Evolutionary conservation across 2,797 vertebrate species (phyloP), one percentile per base, ranked within the genome.

Genomic region (Gallinago stenura): DNA sequence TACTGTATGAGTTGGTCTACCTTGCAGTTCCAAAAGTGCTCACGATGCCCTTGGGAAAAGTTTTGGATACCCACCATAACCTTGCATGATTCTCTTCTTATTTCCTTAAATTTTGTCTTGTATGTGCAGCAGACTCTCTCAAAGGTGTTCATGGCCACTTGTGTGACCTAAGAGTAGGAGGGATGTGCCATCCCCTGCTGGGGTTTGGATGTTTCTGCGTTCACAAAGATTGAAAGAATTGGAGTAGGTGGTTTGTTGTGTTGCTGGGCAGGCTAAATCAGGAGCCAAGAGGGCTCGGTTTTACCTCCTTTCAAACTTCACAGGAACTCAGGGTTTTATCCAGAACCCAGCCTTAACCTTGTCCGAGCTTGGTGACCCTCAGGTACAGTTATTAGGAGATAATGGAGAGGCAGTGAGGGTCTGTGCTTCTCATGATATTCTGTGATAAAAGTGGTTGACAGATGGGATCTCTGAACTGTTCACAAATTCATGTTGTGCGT

Each of bases 21-120:
- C 25, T 17, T n/a, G 9, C 25, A 60, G 50, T 54, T 77, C 58
- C 57, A 54, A 6, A 81, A 57, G 25, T 57, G 26, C 35, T 90
- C 10, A 21, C 13, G 25, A 43, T 84, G 57, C 45, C 33, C 5
- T 26, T 5, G 7, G 15, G 25, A 4, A 31, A 26, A 0, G 0
- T 79, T 86, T 70, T 90, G 53, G 19, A 22, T 43, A 24, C 16
- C 18, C 31, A 43, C 66, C 7, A 8, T 43, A 54, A n/a, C 31
- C 18, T 78, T 41, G 45, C 57, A 31, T 45, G 18, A 31, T 53
- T 18, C 10, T 83, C 4, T 12, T 64, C 30, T 39, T 54, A 9
- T 70, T 88, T 60, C 26, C 43, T 71, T 89, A 41, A 24, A 30
- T 48, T 65, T 69, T 86, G 14, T 35, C 31, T 31, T 50, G 12